These are phyloP conservation scores for Anthopleura sola DNA, from an alignment of 64 coral and sea anemone genomes.

Conservation along the genomic window DNA sequence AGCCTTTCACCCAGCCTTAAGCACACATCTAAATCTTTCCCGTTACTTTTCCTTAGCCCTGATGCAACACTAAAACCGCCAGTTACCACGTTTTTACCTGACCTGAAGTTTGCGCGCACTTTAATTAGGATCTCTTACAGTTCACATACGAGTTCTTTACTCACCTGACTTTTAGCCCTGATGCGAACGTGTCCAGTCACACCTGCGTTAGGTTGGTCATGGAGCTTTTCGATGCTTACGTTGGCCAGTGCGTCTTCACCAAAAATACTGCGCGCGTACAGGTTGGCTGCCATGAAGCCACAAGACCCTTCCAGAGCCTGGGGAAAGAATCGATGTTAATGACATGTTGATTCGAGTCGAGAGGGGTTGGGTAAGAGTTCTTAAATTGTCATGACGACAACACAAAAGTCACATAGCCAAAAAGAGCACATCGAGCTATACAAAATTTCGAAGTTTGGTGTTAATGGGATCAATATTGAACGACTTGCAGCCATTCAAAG, in stretches of 20 bases:
- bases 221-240: slow-evolving; percentile 86
- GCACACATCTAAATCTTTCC: too few relatives aligned
- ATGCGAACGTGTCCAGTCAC: slow-evolving; percentile 97
- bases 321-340: neutral
- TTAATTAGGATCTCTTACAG: neutral
- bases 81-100: neutral
- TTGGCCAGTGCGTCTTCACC: slow-evolving; percentile 96
- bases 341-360: neutral
- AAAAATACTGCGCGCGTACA: slow-evolving; percentile 98
- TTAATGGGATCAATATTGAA: too few relatives aligned
- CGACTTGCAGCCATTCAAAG: too few relatives aligned
- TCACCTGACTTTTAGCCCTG: slow-evolving; percentile 95
- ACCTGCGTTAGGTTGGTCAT: slow-evolving; percentile 66
- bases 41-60: too few relatives aligned
- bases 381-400: too few relatives aligned
- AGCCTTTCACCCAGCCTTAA: too few relatives aligned
- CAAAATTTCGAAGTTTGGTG: too few relatives aligned
- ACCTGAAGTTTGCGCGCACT: neutral
- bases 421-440: too few relatives aligned
- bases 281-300: slow-evolving; percentile 94
- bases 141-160: neutral
- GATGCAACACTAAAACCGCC: too few relatives aligned
- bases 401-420: too few relatives aligned
- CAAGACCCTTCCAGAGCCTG: slow-evolving; percentile 90
- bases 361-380: too few relatives aligned